These are phyloP conservation scores for Lepidostoma basale DNA, from an alignment of 1,140 invertebrate genomes.

Conservation along the genomic window DNA sequence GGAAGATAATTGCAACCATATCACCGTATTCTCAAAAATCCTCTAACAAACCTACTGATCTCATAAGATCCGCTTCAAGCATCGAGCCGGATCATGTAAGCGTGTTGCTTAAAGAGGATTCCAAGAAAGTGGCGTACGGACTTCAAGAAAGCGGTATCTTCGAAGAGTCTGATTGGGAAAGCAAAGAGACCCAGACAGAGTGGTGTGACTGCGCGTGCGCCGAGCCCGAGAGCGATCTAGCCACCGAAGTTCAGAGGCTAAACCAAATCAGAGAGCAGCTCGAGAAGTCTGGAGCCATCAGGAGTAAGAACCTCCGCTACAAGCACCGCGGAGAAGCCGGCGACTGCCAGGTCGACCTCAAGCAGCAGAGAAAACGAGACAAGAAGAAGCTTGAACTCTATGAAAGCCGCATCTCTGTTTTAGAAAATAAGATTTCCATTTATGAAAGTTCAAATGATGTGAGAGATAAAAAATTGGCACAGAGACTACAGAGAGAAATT, in stretches of 20 bases:
- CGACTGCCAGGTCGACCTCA: conserved; percentile 24
- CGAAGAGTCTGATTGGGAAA: conserved; percentile 61
- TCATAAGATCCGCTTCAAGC: conserved; percentile 31
- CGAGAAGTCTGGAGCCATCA: conserved; percentile 58
- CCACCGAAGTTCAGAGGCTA: conserved; percentile 63
- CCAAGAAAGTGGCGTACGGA: conserved; percentile 42
- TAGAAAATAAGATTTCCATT: conserved; percentile 64
- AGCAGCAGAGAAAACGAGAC: conserved; percentile 41
- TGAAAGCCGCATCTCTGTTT: conserved; percentile 63
- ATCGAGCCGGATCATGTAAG: conserved; percentile 16
- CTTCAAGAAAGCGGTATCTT: conserved; percentile 72
- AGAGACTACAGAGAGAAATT: conserved; percentile 64
- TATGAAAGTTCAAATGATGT: conserved; percentile 66
- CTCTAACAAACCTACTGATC: conserved; percentile 50
- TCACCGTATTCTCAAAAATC: conserved; percentile 57
- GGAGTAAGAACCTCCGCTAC: conserved; percentile 57
- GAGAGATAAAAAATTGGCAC: conserved; percentile 63
- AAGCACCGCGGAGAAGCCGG: conserved; percentile 19
- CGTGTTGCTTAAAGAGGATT: conserved; percentile 33
- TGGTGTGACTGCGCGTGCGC: conserved; percentile 53
- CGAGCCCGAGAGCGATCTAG: conserved; percentile 57
- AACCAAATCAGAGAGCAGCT: conserved; percentile 63
- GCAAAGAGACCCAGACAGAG: conserved; percentile 62
- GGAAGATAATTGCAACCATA: conserved; percentile 59
- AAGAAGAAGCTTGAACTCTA: conserved; percentile 63